phyloP scores from a whole-genome alignment of 2,888 invertebrate genomes.

The Epinotia nisella region DNA sequence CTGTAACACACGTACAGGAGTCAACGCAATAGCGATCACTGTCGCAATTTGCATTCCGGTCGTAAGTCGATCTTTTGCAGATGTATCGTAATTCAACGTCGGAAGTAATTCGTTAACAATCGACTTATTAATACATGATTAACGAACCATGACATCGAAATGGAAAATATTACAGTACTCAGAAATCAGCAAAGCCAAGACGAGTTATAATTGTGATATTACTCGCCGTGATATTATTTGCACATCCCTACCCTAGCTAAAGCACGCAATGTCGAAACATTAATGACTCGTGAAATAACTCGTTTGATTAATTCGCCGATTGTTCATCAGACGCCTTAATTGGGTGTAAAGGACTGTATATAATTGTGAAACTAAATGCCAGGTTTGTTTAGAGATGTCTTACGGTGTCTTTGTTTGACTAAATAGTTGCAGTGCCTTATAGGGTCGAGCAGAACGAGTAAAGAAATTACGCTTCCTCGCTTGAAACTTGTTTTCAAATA shows the following conservation, averaged over 20 bases:
- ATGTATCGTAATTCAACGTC: too few relatives aligned
- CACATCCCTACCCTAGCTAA: slow-evolving; percentile 8
- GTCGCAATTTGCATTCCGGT: too few relatives aligned
- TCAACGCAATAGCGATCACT: too few relatives aligned
- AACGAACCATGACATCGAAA: too few relatives aligned
- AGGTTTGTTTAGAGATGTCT: slow-evolving; percentile 8
- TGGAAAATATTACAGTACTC: too few relatives aligned
- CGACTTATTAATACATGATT: too few relatives aligned
- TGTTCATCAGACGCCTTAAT: slow-evolving; percentile 35
- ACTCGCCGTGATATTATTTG: background rate
- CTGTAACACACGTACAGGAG: too few relatives aligned
- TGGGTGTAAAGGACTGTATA: slow-evolving; percentile 25
- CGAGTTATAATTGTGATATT: too few relatives aligned
- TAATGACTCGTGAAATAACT: slow-evolving; percentile 36
- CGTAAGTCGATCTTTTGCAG: too few relatives aligned
- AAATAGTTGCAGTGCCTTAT: background rate
- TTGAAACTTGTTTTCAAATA: background rate
- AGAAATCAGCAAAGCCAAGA: too few relatives aligned
- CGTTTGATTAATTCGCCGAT: slow-evolving; percentile 37
- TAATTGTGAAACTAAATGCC: slow-evolving; percentile 17
- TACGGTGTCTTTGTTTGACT: background rate
- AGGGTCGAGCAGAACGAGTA: background rate
- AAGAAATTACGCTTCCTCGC: background rate
- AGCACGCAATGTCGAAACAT: slow-evolving; percentile 39
- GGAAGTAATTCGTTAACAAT: too few relatives aligned